These are phyloP conservation scores for Nesidiocoris tenuis DNA, from an alignment of 2,888 invertebrate genomes.

Conservation along the genomic window DNA sequence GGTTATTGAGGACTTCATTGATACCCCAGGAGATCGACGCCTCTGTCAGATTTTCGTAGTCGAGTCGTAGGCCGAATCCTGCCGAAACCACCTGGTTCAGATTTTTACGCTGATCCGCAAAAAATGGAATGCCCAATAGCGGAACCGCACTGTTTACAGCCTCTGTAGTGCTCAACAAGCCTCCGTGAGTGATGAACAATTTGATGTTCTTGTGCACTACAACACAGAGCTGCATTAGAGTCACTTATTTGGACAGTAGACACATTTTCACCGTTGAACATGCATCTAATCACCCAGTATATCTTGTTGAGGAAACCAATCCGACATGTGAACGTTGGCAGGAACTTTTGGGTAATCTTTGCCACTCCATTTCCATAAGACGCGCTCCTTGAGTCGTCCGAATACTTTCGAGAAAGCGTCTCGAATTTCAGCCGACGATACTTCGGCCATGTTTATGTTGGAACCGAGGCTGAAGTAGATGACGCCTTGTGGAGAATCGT, in stretches of 20 bases:
- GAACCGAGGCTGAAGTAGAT: slow-evolving; percentile 85
- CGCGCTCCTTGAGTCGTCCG: slow-evolving; percentile 72
- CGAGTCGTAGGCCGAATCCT: slow-evolving; percentile 28
- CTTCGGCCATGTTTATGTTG: slow-evolving; percentile 69
- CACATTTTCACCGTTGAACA: too few species aligned
- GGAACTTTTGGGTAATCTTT: slow-evolving; percentile 70
- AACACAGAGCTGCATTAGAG: too few species aligned
- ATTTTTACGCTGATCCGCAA: slow-evolving; percentile 43
- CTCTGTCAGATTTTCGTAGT: slow-evolving; percentile 36
- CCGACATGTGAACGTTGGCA: slow-evolving; percentile 69
- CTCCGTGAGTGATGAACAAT: slow-evolving; percentile 44
- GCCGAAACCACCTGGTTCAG: slow-evolving; percentile 8
- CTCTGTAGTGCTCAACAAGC: slow-evolving; percentile 40
- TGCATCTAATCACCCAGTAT: slow-evolving; percentile 44
- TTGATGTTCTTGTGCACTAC: slow-evolving; percentile 40
- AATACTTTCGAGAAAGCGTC: slow-evolving; percentile 70
- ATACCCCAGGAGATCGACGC: slow-evolving; percentile 39
- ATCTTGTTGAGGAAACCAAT: slow-evolving; percentile 67
- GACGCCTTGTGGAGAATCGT: slow-evolving; percentile 65
- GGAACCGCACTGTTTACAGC: slow-evolving; percentile 41
- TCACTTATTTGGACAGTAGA: too few species aligned
- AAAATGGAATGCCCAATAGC: slow-evolving; percentile 42
- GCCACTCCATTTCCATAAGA: slow-evolving; percentile 81
- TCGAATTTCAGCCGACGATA: slow-evolving; percentile 72
- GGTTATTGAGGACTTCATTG: slow-evolving; percentile 42